Evolutionary conservation across 2,888 invertebrate species (phyloP).

Genomic region (Halictus quadricinctus): DNA sequence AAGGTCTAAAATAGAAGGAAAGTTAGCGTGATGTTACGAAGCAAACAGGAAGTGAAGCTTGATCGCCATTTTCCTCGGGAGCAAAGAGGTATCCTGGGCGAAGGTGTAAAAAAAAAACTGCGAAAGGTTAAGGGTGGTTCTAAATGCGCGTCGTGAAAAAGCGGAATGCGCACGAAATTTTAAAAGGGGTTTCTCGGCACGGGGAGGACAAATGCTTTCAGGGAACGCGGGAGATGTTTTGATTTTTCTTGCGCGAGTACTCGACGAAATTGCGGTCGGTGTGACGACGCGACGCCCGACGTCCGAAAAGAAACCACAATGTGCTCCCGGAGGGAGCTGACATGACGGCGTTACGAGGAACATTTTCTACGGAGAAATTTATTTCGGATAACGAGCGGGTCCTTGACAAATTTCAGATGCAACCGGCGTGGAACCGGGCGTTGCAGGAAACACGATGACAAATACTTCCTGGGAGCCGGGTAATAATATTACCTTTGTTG

Average conservation of each 20-base stretch:
- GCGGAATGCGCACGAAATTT: slow-evolving; percentile 19
- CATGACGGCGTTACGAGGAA: slow-evolving; percentile 26
- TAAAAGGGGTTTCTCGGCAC: slow-evolving; percentile 31
- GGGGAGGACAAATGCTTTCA: slow-evolving; percentile 50
- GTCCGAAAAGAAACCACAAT: slow-evolving; percentile 27
- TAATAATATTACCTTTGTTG: slow-evolving; percentile 24
- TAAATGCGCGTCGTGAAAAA: background rate
- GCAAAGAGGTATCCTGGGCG: background rate
- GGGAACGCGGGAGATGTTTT: slow-evolving; percentile 39
- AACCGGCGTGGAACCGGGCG: slow-evolving; percentile 9
- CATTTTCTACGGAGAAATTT: slow-evolving; percentile 53
- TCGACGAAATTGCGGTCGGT: slow-evolving; percentile 39
- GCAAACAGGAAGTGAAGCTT: background rate
- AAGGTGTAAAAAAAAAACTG: background rate
- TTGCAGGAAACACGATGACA: slow-evolving; percentile 39
- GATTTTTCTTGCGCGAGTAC: slow-evolving; percentile 50
- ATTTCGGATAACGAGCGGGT: slow-evolving; percentile 49
- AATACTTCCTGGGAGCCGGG: slow-evolving; percentile 36
- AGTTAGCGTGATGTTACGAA: background rate
- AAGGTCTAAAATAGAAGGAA: background rate
- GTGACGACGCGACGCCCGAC: slow-evolving; percentile 18
- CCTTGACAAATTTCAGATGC: slow-evolving; percentile 45
- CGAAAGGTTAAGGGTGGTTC: background rate
- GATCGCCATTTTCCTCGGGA: background rate
- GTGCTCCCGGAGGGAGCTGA: background rate